phyloP scores from a whole-genome alignment of 2,113 vertebrate species.

The Mesoclemmys tuberculata region DNA sequence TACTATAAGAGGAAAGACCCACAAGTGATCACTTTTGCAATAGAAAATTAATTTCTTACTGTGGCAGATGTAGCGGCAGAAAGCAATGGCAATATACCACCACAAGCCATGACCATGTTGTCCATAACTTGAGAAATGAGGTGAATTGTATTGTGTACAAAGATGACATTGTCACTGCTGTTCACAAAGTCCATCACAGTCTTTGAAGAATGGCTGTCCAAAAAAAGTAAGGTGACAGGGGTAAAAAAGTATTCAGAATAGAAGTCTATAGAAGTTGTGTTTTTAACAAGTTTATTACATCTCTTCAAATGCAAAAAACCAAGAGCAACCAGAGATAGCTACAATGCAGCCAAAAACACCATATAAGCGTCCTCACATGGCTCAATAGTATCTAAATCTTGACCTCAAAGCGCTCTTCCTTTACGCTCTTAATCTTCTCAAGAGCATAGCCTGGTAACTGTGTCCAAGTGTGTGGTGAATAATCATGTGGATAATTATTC shows the following conservation, averaged over 20 bases:
- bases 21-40: background rate
- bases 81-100: constrained; percentile 95
- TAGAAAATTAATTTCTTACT: constrained; percentile 79
- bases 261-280: background rate
- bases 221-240: constrained; percentile 38
- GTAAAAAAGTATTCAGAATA: background rate
- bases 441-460: background rate
- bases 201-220: constrained; percentile 94
- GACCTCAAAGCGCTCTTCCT: background rate
- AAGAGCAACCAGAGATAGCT: background rate
- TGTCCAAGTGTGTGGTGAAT: background rate
- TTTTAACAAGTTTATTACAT: background rate
- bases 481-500: background rate
- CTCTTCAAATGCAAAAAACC: background rate
- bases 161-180: constrained; percentile 96
- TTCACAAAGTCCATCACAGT: constrained; percentile 98
- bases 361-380: background rate
- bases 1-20: background rate
- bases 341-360: background rate
- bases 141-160: constrained; percentile 98
- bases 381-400: background rate
- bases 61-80: constrained; percentile 96
- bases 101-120: constrained; percentile 98
- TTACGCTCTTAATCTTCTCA: constrained; percentile 3
- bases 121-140: constrained; percentile 98